Evolutionary conservation across 2,797 vertebrate genomes (phyloP).

Genomic region (Chaenodraco wilsoni): DNA sequence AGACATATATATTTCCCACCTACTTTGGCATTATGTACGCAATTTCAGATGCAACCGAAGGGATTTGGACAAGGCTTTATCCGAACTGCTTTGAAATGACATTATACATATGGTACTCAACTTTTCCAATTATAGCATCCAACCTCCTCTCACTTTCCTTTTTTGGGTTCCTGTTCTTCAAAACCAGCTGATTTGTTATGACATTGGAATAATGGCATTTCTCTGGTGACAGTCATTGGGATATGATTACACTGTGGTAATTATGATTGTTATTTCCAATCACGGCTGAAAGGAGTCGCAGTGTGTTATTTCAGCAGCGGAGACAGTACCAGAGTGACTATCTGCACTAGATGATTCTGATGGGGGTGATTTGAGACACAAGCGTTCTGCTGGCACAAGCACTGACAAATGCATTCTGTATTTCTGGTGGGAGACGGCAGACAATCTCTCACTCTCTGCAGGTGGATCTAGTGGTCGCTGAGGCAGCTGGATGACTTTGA

Average conservation of each 20-base stretch:
- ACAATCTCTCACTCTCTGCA: constrained; percentile 61
- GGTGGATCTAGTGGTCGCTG: constrained; percentile 53
- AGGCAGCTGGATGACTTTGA: constrained; percentile 48
- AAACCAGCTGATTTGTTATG: constrained; percentile 78
- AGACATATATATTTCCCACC: constrained; percentile 19
- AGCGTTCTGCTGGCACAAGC: constrained; percentile 66
- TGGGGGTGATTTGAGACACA: constrained; percentile 65
- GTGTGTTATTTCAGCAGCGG: constrained; percentile 70
- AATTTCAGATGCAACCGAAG: constrained; percentile 25
- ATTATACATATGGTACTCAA: constrained; percentile 47
- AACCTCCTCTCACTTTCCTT: constrained; percentile 45
- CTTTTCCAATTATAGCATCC: constrained; percentile 66
- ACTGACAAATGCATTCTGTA: constrained; percentile 62
- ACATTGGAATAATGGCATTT: constrained; percentile 76
- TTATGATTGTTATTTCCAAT: constrained; percentile 83
- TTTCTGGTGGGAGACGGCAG: constrained; percentile 56
- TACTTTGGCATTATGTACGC: constrained; percentile 9
- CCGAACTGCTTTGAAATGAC: constrained; percentile 46
- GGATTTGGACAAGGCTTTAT: constrained; percentile 35
- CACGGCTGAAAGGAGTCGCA: constrained; percentile 75
- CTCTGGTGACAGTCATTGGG: constrained; percentile 78
- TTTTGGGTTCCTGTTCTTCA: constrained; percentile 58
- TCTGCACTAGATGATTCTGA: constrained; percentile 67
- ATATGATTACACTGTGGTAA: constrained; percentile 79
- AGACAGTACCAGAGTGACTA: constrained; percentile 64